Conservation (phyloP, 2,888 invertebrate species). For the Argyresthia albistria region DNA sequence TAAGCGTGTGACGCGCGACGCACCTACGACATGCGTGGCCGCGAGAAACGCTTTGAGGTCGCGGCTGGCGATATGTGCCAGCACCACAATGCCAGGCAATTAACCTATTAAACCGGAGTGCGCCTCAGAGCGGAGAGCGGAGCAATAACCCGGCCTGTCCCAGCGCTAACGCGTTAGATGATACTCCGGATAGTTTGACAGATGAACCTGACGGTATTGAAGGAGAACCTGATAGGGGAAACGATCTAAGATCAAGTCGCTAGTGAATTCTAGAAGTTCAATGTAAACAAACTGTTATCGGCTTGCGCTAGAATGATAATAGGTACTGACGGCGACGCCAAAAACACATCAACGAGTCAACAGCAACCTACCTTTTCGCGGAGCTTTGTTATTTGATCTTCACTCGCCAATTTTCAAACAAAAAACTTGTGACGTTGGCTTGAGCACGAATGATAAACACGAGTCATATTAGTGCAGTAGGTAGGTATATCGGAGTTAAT, state of each 20-base stretch:
- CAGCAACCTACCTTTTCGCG: too few species aligned
- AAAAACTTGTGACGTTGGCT: constrained; percentile 26
- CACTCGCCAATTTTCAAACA: constrained; percentile 10
- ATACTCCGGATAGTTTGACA: constrained; percentile 13
- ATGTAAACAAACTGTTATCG: not conserved
- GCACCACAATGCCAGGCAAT: constrained; percentile 67
- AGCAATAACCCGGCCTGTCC: constrained; percentile 52
- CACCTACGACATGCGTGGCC: constrained; percentile 45
- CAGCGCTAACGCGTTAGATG: constrained; percentile 33
- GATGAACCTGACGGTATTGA: not conserved
- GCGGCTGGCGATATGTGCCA: constrained; percentile 62
- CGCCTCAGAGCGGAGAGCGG: constrained; percentile 43
- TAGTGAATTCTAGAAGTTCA: not conserved
- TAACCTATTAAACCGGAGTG: constrained; percentile 62
- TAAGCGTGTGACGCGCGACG: constrained; percentile 31
- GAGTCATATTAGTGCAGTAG: constrained; percentile 24
- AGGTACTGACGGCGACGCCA: not conserved
- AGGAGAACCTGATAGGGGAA: not conserved
- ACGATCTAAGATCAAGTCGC: not conserved
- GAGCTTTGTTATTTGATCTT: constrained; percentile 7
- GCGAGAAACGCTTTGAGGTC: constrained; percentile 63
- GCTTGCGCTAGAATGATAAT: not conserved
- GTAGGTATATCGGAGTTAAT: constrained; percentile 50
- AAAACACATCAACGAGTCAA: not conserved
- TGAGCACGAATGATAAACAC: constrained; percentile 54